phyloP scores from a whole-genome alignment of 1,140 invertebrate species.

The Panonychus citri region DNA sequence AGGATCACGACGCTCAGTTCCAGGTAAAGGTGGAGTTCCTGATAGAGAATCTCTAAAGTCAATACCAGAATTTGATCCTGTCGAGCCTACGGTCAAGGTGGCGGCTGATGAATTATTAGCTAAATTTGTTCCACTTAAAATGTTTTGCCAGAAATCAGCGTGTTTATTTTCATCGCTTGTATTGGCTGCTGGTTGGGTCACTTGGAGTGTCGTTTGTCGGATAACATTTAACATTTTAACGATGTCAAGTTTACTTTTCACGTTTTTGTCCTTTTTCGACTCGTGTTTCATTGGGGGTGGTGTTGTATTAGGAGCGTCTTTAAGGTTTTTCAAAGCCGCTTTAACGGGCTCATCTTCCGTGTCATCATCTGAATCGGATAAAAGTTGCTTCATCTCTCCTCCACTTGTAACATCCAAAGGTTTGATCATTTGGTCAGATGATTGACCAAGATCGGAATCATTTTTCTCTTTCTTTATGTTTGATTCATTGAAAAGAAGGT shows the following conservation, averaged over 20 bases:
- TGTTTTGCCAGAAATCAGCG: conserved; percentile 9
- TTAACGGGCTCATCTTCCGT: not conserved
- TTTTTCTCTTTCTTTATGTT: not conserved
- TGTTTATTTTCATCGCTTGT: not conserved
- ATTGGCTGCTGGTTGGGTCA: not conserved
- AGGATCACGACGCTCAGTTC: conserved; percentile 5
- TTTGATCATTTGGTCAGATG: no score
- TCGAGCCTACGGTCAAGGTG: not conserved
- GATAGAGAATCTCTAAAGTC: not conserved
- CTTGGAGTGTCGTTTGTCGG: not conserved
- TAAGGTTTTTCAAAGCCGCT: conserved; percentile 1
- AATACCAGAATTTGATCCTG: no score
- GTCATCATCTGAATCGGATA: conserved; percentile 1
- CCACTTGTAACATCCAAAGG: no score
- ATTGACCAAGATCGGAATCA: no score
- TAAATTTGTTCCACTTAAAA: conserved; percentile 1
- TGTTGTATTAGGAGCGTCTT: not conserved
- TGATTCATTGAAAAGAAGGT: not conserved
- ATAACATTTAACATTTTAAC: conserved; percentile 9
- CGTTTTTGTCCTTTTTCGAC: not conserved
- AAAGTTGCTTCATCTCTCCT: no score
- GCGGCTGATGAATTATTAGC: not conserved
- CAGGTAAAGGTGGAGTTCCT: not conserved
- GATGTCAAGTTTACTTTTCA: conserved; percentile 6
- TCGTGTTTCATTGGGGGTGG: not conserved